Percentiles rank a stretch among this genome's conserved stretches.
phyloP scores from a whole-genome alignment of 2,797 vertebrate genomes.

The Bradypodion pumilum region DNA sequence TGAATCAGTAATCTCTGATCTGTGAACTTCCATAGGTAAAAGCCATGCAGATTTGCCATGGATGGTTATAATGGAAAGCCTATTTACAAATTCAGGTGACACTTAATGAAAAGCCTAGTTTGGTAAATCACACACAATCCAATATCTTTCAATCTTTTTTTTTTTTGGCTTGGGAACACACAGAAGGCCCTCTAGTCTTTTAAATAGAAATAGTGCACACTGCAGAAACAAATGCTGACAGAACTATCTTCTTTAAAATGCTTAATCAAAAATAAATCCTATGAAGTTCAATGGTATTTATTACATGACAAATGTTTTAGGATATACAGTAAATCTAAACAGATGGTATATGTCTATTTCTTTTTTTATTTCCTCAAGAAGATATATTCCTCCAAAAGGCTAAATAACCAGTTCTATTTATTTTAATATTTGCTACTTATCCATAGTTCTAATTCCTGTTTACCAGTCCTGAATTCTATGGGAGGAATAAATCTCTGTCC shows the following conservation, averaged over 20 bases:
- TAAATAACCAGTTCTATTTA: not conserved
- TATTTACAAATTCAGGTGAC: not conserved
- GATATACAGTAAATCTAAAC: not conserved
- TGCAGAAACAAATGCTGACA: not conserved
- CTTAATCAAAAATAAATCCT: not conserved
- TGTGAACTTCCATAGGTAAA: not conserved
- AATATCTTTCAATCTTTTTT: slow-evolving; percentile 2
- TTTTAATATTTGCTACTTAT: not conserved
- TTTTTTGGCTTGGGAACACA: not conserved
- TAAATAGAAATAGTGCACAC: not conserved
- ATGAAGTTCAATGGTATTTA: not conserved
- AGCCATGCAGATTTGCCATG: not conserved
- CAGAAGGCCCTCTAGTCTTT: not conserved
- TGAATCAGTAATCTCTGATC: slow-evolving; percentile 11
- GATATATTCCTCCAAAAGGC: not conserved
- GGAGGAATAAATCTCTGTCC: not conserved
- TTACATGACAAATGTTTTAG: not conserved
- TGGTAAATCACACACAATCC: not conserved
- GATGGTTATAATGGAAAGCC: not conserved
- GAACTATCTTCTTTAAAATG: not conserved
- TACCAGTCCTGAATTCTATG: not conserved
- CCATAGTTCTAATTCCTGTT: not conserved
- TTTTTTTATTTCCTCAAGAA: not conserved
- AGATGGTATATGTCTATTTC: not conserved
- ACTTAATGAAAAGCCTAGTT: not conserved